Percentiles rank a stretch among this genome's conserved stretches.
phyloP scores from a whole-genome alignment of 2,113 vertebrate species.

The Pardalotus punctatus region DNA sequence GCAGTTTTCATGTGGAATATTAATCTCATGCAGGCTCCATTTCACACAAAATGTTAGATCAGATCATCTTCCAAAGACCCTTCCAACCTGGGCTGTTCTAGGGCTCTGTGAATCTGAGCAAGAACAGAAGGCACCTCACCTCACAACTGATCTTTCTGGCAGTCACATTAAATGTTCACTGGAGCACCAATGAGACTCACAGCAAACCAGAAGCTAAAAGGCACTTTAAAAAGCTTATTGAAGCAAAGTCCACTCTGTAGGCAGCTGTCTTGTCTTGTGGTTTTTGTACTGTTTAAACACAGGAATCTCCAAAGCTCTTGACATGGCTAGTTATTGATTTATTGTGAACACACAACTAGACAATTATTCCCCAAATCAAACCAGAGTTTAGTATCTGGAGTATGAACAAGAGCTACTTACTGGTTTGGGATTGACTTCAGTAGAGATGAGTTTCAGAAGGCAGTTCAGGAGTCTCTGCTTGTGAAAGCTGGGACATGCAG shows the following conservation, averaged over 20 bases:
- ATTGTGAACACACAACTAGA: background rate
- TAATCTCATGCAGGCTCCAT: background rate
- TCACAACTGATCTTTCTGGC: background rate
- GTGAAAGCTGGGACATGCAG: slow-evolving; percentile 59
- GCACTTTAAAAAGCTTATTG: background rate
- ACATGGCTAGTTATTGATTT: background rate
- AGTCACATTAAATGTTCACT: background rate
- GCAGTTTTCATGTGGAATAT: background rate
- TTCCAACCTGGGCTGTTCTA: background rate
- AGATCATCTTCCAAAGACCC: background rate
- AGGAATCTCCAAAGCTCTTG: background rate
- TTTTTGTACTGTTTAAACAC: background rate
- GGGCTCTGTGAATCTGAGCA: background rate
- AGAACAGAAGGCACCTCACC: background rate
- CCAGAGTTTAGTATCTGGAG: background rate
- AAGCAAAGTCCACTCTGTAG: background rate
- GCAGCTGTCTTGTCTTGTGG: background rate
- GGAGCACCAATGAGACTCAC: background rate
- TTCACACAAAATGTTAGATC: background rate
- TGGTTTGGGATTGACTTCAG: slow-evolving; percentile 92
- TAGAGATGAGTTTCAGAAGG: slow-evolving; percentile 89
- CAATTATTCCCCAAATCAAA: background rate
- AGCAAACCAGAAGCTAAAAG: background rate
- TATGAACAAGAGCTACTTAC: slow-evolving; percentile 72
- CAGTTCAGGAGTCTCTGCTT: slow-evolving; percentile 87